Conservation (phyloP, 2,113 vertebrate species). For the Seriola dumerili region DNA sequence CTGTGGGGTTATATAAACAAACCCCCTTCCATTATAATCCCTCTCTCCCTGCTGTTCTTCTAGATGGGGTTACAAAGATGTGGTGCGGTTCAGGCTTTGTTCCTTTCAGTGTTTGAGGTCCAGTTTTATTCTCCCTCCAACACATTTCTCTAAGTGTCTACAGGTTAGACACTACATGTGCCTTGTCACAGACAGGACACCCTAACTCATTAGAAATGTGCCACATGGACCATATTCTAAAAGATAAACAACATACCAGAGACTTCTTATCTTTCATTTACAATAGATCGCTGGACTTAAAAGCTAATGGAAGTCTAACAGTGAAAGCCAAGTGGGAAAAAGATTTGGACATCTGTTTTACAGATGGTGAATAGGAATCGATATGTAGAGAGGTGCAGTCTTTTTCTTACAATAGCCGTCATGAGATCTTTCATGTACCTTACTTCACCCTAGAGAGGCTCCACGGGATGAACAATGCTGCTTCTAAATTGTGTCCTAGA, state of each 20-base stretch:
- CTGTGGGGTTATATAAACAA: not conserved
- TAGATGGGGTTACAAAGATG: not conserved
- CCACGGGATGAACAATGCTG: not conserved
- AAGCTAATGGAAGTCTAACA: not conserved
- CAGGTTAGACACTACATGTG: not conserved
- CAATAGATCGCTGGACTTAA: not conserved
- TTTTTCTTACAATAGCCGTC: not conserved
- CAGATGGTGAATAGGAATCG: not conserved
- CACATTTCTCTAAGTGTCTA: not conserved
- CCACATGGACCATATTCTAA: not conserved
- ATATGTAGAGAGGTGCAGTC: not conserved
- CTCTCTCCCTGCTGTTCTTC: not conserved
- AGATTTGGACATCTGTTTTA: not conserved
- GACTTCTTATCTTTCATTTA: not conserved
- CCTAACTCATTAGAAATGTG: not conserved
- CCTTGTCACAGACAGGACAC: not conserved
- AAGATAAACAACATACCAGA: slow-evolving; percentile 2
- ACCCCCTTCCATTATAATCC: not conserved
- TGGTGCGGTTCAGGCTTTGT: not conserved
- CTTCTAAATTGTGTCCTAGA: not conserved
- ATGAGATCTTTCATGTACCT: not conserved
- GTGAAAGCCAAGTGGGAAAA: not conserved
- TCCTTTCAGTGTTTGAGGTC: not conserved
- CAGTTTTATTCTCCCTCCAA: not conserved
- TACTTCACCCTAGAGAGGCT: not conserved